Evolutionary conservation across 2,797 vertebrate genomes (phyloP).

Genomic region (Rhinophrynus dorsalis): DNA sequence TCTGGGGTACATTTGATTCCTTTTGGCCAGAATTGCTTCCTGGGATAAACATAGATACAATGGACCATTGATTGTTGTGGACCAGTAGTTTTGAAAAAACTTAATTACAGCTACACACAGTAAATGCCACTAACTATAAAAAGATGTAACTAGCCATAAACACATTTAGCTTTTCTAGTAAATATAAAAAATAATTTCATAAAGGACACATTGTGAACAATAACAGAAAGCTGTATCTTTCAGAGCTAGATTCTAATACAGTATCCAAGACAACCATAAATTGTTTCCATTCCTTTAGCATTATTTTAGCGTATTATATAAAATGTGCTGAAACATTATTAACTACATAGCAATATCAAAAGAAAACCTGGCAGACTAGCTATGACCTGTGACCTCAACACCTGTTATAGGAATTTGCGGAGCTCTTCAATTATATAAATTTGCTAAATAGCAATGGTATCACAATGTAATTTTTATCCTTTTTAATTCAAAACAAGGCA

Average conservation of each 20-base stretch:
- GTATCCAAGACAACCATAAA: conserved; percentile 14
- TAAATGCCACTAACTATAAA: too few species aligned
- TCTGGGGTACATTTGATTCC: too few species aligned
- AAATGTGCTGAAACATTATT: conserved; percentile 4
- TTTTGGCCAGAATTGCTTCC: too few species aligned
- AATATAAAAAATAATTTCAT: background rate
- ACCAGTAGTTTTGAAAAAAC: too few species aligned
- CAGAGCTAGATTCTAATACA: background rate
- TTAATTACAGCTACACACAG: too few species aligned
- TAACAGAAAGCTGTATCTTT: background rate
- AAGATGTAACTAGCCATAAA: background rate
- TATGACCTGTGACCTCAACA: background rate
- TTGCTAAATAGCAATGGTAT: background rate
- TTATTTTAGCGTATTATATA: background rate
- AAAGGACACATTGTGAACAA: background rate
- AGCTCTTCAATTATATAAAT: background rate
- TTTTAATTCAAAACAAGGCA: background rate
- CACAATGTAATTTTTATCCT: background rate
- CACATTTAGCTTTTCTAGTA: background rate
- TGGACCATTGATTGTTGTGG: too few species aligned
- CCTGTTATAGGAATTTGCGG: background rate
- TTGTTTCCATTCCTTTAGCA: background rate
- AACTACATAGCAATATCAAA: background rate
- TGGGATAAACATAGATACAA: too few species aligned
- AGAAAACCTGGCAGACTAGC: background rate